A percentile compares a stretch with the other conserved stretches of the same genome.
phyloP scores from a whole-genome alignment of 30 jellyfish, hydroid and myxozoan genomes.

The Pseudorhiza aurosa region DNA sequence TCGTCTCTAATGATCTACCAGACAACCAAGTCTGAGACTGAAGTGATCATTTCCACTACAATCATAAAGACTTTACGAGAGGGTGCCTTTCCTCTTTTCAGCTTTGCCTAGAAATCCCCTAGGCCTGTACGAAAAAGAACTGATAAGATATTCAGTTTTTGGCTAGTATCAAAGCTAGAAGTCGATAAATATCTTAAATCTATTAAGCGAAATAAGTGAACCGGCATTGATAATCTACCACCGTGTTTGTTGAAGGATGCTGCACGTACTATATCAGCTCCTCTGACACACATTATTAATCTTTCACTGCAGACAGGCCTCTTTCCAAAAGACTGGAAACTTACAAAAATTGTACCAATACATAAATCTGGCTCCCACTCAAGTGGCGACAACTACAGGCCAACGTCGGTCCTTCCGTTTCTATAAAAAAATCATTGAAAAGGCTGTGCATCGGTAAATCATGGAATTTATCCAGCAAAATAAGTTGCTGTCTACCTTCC shows the following conservation, averaged over 20 bases:
- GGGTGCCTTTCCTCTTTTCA: conserved; percentile 47
- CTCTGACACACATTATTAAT: conserved; percentile 40
- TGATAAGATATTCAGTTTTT: conserved; percentile 44
- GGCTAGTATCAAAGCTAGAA: conserved; percentile 57
- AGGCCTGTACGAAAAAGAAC: conserved; percentile 50
- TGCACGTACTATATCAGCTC: conserved; percentile 41
- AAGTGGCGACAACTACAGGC: conserved; percentile 43
- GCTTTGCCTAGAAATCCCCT: conserved; percentile 61
- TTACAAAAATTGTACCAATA: conserved; percentile 50
- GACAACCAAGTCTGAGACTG: background rate
- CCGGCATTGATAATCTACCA: conserved; percentile 62
- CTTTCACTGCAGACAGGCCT: conserved; percentile 40
- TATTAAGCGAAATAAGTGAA: conserved; percentile 52
- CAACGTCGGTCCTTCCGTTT: conserved; percentile 47
- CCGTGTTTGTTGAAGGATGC: conserved; percentile 64
- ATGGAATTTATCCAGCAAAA: conserved; percentile 15
- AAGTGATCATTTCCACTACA: too few relatives aligned
- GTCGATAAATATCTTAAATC: conserved; percentile 47
- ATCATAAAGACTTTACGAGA: conserved; percentile 29
- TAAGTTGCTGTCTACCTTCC: too few relatives aligned
- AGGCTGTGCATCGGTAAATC: conserved; percentile 19
- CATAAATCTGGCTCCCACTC: conserved; percentile 62
- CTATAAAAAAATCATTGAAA: too few relatives aligned
- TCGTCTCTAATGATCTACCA: background rate
- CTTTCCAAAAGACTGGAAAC: conserved; percentile 42